Percentiles rank a stretch among this genome's conserved stretches.
phyloP scores from a whole-genome alignment of 2,797 vertebrate genomes.

The Enteromius treurensis region DNA sequence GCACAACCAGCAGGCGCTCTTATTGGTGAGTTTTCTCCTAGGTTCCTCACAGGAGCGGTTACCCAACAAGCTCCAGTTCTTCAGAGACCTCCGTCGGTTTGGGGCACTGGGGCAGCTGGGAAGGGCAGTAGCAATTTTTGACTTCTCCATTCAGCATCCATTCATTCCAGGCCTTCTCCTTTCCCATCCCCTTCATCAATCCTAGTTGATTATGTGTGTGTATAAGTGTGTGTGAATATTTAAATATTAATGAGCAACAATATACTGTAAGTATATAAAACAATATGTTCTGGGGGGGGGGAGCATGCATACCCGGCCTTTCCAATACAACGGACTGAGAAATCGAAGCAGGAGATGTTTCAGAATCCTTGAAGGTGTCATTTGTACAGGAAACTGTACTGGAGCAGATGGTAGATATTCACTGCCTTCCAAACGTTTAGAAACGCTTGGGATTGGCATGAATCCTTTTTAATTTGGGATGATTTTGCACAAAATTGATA shows the following conservation, averaged over 20 bases:
- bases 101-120: slow-evolving; percentile 14
- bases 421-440: no score
- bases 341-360: neutral
- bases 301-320: slow-evolving; percentile 36
- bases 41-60: neutral
- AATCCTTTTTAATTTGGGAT: no score
- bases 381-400: neutral
- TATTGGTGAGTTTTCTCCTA: slow-evolving; percentile 1
- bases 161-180: neutral
- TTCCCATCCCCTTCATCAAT: neutral
- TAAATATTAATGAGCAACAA: slow-evolving; percentile 35
- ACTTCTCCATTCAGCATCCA: slow-evolving; percentile 47
- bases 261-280: slow-evolving; percentile 26
- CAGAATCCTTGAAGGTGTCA: neutral
- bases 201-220: slow-evolving; percentile 10
- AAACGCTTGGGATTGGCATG: no score
- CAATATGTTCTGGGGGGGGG: neutral
- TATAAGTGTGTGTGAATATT: slow-evolving; percentile 27
- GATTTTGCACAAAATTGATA: no score
- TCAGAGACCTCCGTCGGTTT: slow-evolving; percentile 20
- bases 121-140: slow-evolving; percentile 63
- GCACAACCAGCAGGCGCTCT: slow-evolving; percentile 14
- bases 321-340: neutral
- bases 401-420: neutral
- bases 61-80: slow-evolving; percentile 10